Conservation (phyloP, 2,888 invertebrate genomes). For the Shargacucullia verbasci region DNA sequence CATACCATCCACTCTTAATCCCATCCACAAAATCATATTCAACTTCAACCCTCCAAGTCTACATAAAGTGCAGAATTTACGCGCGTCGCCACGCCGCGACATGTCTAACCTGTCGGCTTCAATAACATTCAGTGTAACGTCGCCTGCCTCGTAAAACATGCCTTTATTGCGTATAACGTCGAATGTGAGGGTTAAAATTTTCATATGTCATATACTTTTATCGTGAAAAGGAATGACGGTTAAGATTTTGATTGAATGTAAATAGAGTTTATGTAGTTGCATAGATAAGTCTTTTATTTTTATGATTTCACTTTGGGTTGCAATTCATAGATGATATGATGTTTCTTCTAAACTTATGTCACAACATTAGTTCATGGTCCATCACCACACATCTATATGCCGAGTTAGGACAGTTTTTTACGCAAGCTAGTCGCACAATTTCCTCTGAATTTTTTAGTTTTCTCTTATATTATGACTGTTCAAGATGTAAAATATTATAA, state of each 20-base stretch:
- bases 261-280: too few relatives aligned
- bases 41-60: constrained; percentile 16
- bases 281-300: too few relatives aligned
- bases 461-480: too few relatives aligned
- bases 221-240: constrained; percentile 10
- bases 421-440: too few relatives aligned
- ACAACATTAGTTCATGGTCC: too few relatives aligned
- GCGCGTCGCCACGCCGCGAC: constrained; percentile 25
- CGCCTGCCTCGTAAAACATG: constrained; percentile 26
- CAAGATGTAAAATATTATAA: too few relatives aligned
- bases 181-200: constrained; percentile 22
- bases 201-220: constrained; percentile 25
- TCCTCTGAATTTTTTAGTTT: too few relatives aligned
- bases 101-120: constrained; percentile 38
- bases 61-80: constrained; percentile 51
- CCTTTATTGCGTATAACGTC: constrained; percentile 27
- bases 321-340: too few relatives aligned
- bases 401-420: too few relatives aligned
- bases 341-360: too few relatives aligned
- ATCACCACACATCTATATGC: too few relatives aligned
- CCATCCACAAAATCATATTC: constrained; percentile 46
- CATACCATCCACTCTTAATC: constrained; percentile 29
- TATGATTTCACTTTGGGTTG: too few relatives aligned
- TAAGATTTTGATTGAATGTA: constrained; percentile 24
- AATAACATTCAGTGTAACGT: constrained; percentile 38